Conservation (phyloP, 2,797 vertebrate genomes). For the Pantherophis vulpinus region DNA sequence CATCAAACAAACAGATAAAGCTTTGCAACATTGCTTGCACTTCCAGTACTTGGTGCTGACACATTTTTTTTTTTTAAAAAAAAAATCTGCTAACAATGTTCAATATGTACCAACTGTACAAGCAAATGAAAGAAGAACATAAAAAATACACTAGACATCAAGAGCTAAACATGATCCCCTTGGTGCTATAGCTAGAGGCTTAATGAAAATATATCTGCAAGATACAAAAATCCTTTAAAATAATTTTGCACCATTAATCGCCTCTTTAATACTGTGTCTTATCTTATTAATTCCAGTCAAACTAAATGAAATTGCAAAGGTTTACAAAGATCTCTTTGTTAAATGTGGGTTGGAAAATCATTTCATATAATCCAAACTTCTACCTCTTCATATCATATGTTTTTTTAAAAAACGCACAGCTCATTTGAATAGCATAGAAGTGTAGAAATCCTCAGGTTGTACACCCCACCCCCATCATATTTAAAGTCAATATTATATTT, state of each 20-base stretch:
- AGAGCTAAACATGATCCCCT: conserved; percentile 61
- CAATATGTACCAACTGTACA: conserved; percentile 14
- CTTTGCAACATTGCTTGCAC: conserved; percentile 40
- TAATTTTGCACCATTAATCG: conserved; percentile 63
- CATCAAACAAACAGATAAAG: conserved; percentile 8
- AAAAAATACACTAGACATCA: conserved; percentile 38
- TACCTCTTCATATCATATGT: conserved; percentile 33
- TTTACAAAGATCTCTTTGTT: conserved; percentile 47
- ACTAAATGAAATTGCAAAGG: conserved; percentile 53
- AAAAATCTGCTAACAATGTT: neutral
- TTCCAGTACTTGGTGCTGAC: neutral
- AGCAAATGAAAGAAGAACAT: conserved; percentile 44
- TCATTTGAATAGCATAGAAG: conserved; percentile 51
- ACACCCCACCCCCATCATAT: conserved; percentile 27
- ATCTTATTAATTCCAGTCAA: conserved; percentile 65
- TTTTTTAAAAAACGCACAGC: conserved; percentile 40
- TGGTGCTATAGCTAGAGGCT: conserved; percentile 59
- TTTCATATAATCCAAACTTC: conserved; percentile 55
- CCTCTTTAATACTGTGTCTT: conserved; percentile 64
- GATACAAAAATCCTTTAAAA: conserved; percentile 63
- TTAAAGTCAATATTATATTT: conserved; percentile 68
- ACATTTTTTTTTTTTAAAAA: neutral
- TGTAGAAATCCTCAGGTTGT: conserved; percentile 41
- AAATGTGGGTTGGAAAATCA: conserved; percentile 53
- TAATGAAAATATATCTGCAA: conserved; percentile 56